Conservation (phyloP, 2,888 invertebrate species). For the Dermolepida albohirtum region DNA sequence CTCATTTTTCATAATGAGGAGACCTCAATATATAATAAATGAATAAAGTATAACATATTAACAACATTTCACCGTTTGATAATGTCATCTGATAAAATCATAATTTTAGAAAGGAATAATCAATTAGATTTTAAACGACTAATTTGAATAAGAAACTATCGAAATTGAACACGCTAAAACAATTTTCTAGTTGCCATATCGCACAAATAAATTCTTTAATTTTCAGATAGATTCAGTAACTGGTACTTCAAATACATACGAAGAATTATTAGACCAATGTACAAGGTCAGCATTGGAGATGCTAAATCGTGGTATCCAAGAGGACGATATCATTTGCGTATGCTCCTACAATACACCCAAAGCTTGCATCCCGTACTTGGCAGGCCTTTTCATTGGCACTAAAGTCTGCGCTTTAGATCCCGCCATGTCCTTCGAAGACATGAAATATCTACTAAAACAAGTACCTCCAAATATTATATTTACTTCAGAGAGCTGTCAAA, state of each 20-base stretch:
- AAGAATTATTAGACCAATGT: conserved; percentile 60
- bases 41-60: no score
- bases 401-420: conserved; percentile 56
- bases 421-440: conserved; percentile 50
- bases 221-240: conserved; percentile 65
- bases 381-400: conserved; percentile 65
- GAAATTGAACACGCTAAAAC: no score
- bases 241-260: conserved; percentile 62
- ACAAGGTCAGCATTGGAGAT: conserved; percentile 65
- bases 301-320: conserved; percentile 60
- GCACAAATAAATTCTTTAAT: not conserved
- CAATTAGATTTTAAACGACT: no score
- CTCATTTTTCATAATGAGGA: no score
- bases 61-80: no score
- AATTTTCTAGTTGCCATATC: no score
- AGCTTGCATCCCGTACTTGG: conserved; percentile 65
- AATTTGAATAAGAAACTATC: no score
- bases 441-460: conserved; percentile 50
- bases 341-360: conserved; percentile 66
- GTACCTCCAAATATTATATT: conserved; percentile 50
- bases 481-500: conserved; percentile 34
- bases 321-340: conserved; percentile 65
- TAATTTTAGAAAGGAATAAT: no score
- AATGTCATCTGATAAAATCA: no score
- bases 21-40: no score